Percentiles rank a stretch among this genome's conserved stretches.
phyloP scores from a whole-genome alignment of 2,888 invertebrate genomes.

The Lysandra coridon region DNA sequence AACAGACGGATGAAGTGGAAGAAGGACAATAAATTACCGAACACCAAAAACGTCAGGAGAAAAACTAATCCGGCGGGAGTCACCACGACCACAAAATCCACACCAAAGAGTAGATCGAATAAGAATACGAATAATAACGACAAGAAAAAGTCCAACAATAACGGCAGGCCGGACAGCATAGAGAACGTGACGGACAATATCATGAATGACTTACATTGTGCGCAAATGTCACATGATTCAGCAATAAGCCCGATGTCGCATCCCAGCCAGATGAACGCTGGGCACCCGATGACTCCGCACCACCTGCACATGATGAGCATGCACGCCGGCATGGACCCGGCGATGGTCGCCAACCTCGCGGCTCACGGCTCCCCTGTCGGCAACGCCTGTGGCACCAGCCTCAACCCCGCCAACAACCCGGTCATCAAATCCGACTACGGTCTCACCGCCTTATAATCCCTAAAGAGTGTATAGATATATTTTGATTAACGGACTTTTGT shows the following conservation, averaged over 20 bases:
- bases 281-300: constrained; percentile 80
- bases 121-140: constrained; percentile 79
- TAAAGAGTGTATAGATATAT: constrained; percentile 71
- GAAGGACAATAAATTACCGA: constrained; percentile 92
- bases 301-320: constrained; percentile 75
- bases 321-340: constrained; percentile 73
- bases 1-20: constrained; percentile 90
- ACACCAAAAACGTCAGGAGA: constrained; percentile 88
- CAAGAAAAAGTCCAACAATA: constrained; percentile 77
- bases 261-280: constrained; percentile 70
- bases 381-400: constrained; percentile 70
- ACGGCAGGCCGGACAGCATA: constrained; percentile 82
- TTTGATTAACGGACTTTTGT: constrained; percentile 68
- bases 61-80: constrained; percentile 88
- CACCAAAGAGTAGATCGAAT: constrained; percentile 85
- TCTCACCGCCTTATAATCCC: constrained; percentile 86
- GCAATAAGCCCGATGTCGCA: constrained; percentile 78
- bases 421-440: constrained; percentile 93
- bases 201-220: constrained; percentile 81
- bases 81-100: constrained; percentile 81
- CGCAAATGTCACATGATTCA: constrained; percentile 72
- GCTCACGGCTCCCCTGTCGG: constrained; percentile 80
- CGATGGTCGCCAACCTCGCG: constrained; percentile 72
- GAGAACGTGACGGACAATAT: constrained; percentile 83
- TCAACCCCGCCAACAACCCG: constrained; percentile 69